Evolutionary conservation across 1,140 invertebrate species (phyloP), one percentile per base, ranked within the genome.

Genomic region (Microplitis demolitor): DNA sequence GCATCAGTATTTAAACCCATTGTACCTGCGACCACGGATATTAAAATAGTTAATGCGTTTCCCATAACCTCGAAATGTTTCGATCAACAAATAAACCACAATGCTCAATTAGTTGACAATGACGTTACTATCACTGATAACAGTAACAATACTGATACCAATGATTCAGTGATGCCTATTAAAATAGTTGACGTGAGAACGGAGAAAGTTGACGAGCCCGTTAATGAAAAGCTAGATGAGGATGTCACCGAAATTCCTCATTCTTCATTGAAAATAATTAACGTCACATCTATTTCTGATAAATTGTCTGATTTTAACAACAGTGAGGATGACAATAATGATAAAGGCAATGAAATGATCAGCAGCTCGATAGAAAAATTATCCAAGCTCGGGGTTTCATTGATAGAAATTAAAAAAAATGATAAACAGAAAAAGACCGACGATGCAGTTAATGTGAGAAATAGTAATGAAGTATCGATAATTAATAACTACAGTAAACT

Each of bases 41-140:
- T 72, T 0, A 84, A 77, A 62, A 85, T 85, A 4, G 70, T 85
- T 0, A 80, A 80, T 53, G 63, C 81, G 4, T 72, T 78, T 16
- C 83, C 82, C 0, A 84, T 85, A 8, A 66, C 80, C 0, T 72
- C 76, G 1, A 80, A 83, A 37, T 66, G 75, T 24, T 85, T 84
- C 16, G 81, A 83, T 39, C 74, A 24, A 4, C 45, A 53, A 6
- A 45, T 13, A 1, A 24, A 24, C 24, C 24, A 24, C 35, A 37
- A 34, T 14, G n/a, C 67, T 1, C 24, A 24, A 24, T 24, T 24
- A 24, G 2, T 24, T 24, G 24, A 24, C 24, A 60, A 56, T 35
- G 5, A 24, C 6, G 6, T 24, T 35, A 2, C 1, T n/a, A 8
- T 33, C 0, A 11, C 51, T 6, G 45, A 39, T 9, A 11, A 11